Evolutionary conservation across 1,140 invertebrate genomes (phyloP).

Genomic region (Thaumetopoea pityocampa): DNA sequence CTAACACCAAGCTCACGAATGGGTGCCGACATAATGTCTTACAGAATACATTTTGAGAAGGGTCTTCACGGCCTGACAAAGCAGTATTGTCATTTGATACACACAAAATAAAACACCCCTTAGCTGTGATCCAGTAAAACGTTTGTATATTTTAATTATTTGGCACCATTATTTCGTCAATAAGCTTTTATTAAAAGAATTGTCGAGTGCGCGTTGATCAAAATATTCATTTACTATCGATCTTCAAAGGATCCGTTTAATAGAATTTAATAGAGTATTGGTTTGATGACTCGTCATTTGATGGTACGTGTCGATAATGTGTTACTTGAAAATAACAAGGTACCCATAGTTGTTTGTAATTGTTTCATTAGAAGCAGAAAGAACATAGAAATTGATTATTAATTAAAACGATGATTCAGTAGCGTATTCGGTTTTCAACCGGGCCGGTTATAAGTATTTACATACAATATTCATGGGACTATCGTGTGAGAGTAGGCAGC

Average conservation of each 20-base stretch:
- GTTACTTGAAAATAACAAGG: slow-evolving; percentile 13
- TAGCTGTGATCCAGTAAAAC: slow-evolving; percentile 2
- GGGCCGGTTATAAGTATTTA: too few species aligned
- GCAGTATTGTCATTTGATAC: slow-evolving; percentile 27
- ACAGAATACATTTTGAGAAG: slow-evolving; percentile 27
- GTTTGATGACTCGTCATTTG: slow-evolving; percentile 6
- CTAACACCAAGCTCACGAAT: slow-evolving; percentile 28
- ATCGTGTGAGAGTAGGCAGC: too few species aligned
- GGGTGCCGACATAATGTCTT: slow-evolving; percentile 22
- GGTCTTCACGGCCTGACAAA: slow-evolving; percentile 26
- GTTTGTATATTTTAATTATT: too few species aligned
- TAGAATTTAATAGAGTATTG: slow-evolving; percentile 3
- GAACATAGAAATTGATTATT: too few species aligned
- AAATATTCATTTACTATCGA: slow-evolving; percentile 7
- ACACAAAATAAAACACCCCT: slow-evolving; percentile 7
- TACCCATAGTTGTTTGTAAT: slow-evolving; percentile 15
- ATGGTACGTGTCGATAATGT: slow-evolving; percentile 6
- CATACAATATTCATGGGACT: too few species aligned
- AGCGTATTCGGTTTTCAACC: too few species aligned
- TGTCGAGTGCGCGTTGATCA: slow-evolving; percentile 14
- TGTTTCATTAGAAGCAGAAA: slow-evolving; percentile 22
- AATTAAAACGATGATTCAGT: too few species aligned
- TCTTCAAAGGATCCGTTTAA: slow-evolving; percentile 10
- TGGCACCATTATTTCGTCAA: slow-evolving; percentile 1
- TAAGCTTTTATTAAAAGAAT: slow-evolving; percentile 2